Evolutionary conservation across 53 echinoderm and acorn worm species (phyloP).

Genomic region (Henricia sp.): DNA sequence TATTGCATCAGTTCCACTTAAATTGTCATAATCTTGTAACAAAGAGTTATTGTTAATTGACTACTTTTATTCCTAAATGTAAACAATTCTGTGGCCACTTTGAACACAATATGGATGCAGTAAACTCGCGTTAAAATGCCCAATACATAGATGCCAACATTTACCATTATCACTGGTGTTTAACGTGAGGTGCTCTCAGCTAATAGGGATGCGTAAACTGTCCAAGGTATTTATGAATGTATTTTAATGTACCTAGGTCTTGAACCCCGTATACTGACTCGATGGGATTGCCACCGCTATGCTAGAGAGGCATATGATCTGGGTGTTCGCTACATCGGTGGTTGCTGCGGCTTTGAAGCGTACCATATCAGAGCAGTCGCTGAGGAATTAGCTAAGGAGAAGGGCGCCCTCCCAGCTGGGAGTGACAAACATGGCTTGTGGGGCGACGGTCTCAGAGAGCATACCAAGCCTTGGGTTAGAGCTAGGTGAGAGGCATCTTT

Average conservation of each 20-base stretch:
- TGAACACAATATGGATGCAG: too few species aligned
- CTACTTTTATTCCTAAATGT: too few species aligned
- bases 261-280: slow-evolving; percentile 86
- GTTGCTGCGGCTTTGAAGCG: slow-evolving; percentile 96
- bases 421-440: slow-evolving; percentile 92
- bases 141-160: too few species aligned
- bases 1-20: too few species aligned
- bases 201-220: too few species aligned
- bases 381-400: slow-evolving; percentile 83
- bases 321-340: slow-evolving; percentile 92
- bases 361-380: slow-evolving; percentile 90
- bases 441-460: slow-evolving; percentile 88
- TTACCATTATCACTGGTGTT: too few species aligned
- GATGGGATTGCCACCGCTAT: slow-evolving; percentile 88
- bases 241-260: slow-evolving; percentile 63
- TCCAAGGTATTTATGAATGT: too few species aligned
- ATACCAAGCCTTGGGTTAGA: slow-evolving; percentile 99
- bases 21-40: too few species aligned
- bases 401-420: slow-evolving; percentile 78
- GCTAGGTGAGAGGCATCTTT: slow-evolving; percentile 81
- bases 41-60: too few species aligned
- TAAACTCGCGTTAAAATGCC: too few species aligned
- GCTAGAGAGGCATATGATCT: slow-evolving; percentile 88
- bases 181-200: too few species aligned
- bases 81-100: too few species aligned